A percentile compares a stretch with the other conserved stretches of the same genome.
These are phyloP conservation scores for Siphamia tubifer DNA, from an alignment of 2,113 vertebrate species.

Conservation along the genomic window DNA sequence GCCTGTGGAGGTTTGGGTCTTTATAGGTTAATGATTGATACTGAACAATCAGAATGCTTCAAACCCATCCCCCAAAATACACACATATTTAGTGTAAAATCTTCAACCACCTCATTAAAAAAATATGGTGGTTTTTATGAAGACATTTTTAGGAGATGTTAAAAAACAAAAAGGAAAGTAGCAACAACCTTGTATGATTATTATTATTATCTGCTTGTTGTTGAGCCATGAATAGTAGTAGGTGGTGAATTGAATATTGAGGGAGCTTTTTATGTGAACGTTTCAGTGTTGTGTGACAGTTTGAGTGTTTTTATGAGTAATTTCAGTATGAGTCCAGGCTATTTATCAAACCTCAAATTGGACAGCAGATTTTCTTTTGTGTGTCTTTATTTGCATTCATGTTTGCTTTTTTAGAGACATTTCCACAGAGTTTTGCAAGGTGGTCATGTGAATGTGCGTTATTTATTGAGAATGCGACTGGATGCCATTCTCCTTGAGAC, in stretches of 20 bases:
- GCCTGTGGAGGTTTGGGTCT: too few species aligned
- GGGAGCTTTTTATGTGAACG: neutral
- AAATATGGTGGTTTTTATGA: too few species aligned
- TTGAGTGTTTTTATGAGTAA: neutral
- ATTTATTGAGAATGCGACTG: neutral
- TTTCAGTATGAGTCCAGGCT: neutral
- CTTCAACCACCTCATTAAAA: too few species aligned
- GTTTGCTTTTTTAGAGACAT: neutral
- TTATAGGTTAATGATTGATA: too few species aligned
- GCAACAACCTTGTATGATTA: neutral
- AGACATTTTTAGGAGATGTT: too few species aligned
- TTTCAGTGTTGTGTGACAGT: neutral
- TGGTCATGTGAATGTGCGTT: neutral
- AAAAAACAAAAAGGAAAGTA: neutral
- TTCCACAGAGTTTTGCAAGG: neutral
- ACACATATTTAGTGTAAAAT: too few species aligned
- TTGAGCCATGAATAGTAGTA: neutral
- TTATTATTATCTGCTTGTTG: neutral
- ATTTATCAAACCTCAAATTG: neutral
- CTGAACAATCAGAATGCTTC: too few species aligned
- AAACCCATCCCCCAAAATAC: too few species aligned
- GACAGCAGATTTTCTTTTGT: neutral
- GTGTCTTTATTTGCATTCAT: neutral
- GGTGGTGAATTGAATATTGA: constrained; percentile 17
- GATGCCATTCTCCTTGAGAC: constrained; percentile 38